A percentile compares a stretch with the other conserved stretches of the same genome.
Conservation (phyloP, 2,797 vertebrate genomes). For the Notamacropus eugenii region DNA sequence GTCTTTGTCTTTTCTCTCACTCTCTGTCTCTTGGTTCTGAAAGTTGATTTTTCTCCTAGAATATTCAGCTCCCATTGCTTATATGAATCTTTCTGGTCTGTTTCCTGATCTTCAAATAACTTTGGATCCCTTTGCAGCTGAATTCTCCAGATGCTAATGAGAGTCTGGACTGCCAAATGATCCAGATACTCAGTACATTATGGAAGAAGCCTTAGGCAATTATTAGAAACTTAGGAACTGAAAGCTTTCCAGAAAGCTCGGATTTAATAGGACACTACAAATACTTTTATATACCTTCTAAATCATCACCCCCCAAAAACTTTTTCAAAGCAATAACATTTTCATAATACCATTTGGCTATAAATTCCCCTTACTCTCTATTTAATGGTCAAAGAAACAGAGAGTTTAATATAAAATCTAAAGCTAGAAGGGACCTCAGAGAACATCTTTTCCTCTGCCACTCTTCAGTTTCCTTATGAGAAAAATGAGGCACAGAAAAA, state of each 20-base stretch:
- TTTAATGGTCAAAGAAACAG: background rate
- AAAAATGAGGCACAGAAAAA: background rate
- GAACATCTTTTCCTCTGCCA: background rate
- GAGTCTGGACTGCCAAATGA: background rate
- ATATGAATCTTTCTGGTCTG: background rate
- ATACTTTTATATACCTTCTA: background rate
- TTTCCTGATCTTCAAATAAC: background rate
- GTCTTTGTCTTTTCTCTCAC: background rate
- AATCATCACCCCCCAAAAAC: background rate
- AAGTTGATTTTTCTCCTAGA: background rate
- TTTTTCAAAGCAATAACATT: background rate
- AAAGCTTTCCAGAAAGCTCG: background rate
- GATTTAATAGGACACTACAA: background rate
- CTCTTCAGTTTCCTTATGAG: background rate
- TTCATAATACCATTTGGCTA: background rate
- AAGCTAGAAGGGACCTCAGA: background rate
- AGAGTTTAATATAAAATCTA: background rate
- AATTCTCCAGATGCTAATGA: background rate
- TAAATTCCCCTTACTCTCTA: background rate
- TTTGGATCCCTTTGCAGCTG: background rate
- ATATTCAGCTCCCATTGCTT: background rate
- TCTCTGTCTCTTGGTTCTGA: background rate
- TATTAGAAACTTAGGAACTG: background rate
- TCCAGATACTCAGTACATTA: constrained; percentile 1
- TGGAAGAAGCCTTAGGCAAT: background rate